Evolutionary conservation across 1,140 invertebrate genomes (phyloP).

Genomic region (Sesamia nonagrioides): DNA sequence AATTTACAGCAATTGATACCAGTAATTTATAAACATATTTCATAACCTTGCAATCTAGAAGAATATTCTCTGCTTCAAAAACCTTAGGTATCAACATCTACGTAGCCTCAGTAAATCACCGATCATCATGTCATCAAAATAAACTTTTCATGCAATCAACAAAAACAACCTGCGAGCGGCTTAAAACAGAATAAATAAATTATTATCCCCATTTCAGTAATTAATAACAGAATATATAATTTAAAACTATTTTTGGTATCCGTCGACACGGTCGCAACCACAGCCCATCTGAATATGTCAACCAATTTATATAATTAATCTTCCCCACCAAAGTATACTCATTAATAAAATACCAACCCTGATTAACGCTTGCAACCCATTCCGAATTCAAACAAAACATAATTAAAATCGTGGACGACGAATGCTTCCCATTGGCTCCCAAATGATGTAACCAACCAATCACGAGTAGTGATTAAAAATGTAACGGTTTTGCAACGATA

Average conservation of each 20-base stretch:
- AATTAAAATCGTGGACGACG: slow-evolving; percentile 38
- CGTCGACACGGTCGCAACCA: slow-evolving; percentile 25
- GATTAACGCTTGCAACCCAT: slow-evolving; percentile 49
- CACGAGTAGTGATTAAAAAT: slow-evolving; percentile 17
- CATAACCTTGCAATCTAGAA: no score
- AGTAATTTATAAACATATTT: no score
- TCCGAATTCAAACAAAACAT: slow-evolving; percentile 47
- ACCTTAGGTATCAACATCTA: neutral
- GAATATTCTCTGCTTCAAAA: neutral
- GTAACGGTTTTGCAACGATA: slow-evolving; percentile 22
- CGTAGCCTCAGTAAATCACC: neutral
- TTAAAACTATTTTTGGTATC: slow-evolving; percentile 40
- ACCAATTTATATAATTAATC: slow-evolving; percentile 53
- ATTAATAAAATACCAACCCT: slow-evolving; percentile 50
- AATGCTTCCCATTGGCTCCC: slow-evolving; percentile 27
- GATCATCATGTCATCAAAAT: neutral
- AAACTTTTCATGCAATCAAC: neutral
- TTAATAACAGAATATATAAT: slow-evolving; percentile 45
- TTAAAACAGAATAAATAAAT: slow-evolving; percentile 44
- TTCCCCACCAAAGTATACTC: slow-evolving; percentile 48
- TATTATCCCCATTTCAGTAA: slow-evolving; percentile 29
- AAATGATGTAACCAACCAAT: slow-evolving; percentile 30
- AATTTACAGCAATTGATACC: no score
- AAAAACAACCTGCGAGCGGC: neutral
- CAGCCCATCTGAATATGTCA: slow-evolving; percentile 48